phyloP scores from a whole-genome alignment of 1,140 invertebrate species.

The Anastrepha obliqua region DNA sequence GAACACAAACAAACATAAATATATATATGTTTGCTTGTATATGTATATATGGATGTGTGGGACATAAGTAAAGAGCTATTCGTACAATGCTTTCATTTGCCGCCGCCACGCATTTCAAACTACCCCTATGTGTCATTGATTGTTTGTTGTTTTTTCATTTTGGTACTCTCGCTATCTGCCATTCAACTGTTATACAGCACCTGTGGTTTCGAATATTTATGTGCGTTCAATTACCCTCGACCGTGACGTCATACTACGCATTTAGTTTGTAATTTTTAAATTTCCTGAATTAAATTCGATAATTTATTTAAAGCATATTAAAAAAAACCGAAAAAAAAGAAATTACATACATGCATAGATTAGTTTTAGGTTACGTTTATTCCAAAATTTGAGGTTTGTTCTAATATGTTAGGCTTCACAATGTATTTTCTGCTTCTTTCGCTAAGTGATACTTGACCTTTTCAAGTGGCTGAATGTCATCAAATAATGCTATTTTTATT shows the following conservation, averaged over 20 bases:
- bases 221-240: not conserved
- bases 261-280: not conserved
- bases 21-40: not conserved
- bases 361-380: too few relatives aligned
- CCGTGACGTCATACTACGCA: not conserved
- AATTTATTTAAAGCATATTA: too few relatives aligned
- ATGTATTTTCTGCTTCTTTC: not conserved
- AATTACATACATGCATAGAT: too few relatives aligned
- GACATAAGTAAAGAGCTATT: not conserved
- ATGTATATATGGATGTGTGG: not conserved
- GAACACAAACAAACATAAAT: not conserved
- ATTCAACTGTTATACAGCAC: not conserved
- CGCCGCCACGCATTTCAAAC: not conserved
- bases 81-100: not conserved
- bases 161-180: slow-evolving; percentile 9
- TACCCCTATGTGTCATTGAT: slow-evolving; percentile 6
- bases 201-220: not conserved
- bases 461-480: not conserved
- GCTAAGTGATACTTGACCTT: slow-evolving; percentile 22
- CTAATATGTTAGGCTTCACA: not conserved
- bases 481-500: not conserved
- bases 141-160: not conserved
- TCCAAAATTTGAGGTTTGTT: not conserved
- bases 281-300: not conserved
- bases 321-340: too few relatives aligned